A percentile compares a stretch with the other conserved stretches of the same genome.
These are phyloP conservation scores for Chaenogobius annularis DNA, from an alignment of 2,113 vertebrate species.

Conservation along the genomic window DNA sequence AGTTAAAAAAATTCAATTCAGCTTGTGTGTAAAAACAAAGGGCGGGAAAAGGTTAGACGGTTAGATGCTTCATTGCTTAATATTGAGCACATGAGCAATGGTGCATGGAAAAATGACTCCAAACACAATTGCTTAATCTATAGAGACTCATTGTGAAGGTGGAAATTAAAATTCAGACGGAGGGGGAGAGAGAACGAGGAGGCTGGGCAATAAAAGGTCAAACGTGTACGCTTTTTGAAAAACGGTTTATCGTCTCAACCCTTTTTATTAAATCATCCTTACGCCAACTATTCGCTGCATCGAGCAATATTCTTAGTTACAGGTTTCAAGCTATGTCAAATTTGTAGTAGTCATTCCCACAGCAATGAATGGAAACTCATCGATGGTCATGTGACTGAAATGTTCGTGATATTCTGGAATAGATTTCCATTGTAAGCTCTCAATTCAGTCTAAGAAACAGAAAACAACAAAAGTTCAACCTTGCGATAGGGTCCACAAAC, in stretches of 20 bases:
- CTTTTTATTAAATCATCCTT: no score
- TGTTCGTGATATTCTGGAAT: no score
- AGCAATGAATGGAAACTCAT: no score
- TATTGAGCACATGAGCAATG: not conserved
- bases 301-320: no score
- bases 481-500: no score
- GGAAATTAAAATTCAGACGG: conserved; percentile 35
- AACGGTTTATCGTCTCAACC: conserved; percentile 5
- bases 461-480: no score
- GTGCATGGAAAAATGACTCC: not conserved
- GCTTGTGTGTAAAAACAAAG: not conserved
- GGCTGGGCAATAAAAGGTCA: conserved; percentile 31
- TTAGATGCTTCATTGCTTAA: not conserved
- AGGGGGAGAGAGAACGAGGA: not conserved
- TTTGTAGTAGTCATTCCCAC: no score
- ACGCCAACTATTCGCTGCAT: no score
- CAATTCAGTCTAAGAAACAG: no score
- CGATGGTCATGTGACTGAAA: no score
- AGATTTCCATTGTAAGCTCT: no score
- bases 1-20: not conserved
- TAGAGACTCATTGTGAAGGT: conserved; percentile 10
- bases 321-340: no score
- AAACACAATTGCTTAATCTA: conserved; percentile 18
- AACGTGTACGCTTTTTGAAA: conserved; percentile 21
- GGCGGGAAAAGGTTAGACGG: not conserved